A percentile compares a stretch with the other conserved stretches of the same genome.
phyloP scores from a whole-genome alignment of 2,888 invertebrate species.

The Brachynemurus nebulosus region DNA sequence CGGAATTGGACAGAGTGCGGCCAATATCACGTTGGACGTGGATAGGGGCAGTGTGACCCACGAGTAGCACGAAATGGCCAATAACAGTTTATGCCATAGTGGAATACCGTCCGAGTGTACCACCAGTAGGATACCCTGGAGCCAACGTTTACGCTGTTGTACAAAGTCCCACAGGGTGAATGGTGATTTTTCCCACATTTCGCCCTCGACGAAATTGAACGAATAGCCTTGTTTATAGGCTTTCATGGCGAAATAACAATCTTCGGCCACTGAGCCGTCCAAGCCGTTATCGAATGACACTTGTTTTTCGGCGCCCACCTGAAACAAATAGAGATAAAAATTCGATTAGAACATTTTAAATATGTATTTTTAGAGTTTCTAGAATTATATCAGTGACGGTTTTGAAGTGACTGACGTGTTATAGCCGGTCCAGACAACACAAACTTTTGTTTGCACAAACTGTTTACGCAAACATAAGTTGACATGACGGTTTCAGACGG shows the following conservation, averaged over 20 bases:
- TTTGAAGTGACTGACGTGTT: no score
- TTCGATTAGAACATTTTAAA: not conserved
- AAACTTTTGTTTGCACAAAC: no score
- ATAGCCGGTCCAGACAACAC: no score
- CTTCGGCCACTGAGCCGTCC: slow-evolving; percentile 96
- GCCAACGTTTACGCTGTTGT: slow-evolving; percentile 92
- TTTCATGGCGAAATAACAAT: slow-evolving; percentile 94
- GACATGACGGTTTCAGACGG: no score
- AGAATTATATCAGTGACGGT: no score
- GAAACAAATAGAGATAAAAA: slow-evolving; percentile 25
- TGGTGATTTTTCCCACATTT: slow-evolving; percentile 98
- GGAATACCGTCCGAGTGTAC: slow-evolving; percentile 79
- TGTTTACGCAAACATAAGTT: no score
- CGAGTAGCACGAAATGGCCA: slow-evolving; percentile 83
- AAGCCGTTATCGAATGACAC: slow-evolving; percentile 94
- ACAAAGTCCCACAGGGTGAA: slow-evolving; percentile 91
- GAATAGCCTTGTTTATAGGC: slow-evolving; percentile 81
- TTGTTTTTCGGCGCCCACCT: slow-evolving; percentile 79
- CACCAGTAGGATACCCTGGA: slow-evolving; percentile 80
- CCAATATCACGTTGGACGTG: slow-evolving; percentile 77
- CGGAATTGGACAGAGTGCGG: slow-evolving; percentile 73
- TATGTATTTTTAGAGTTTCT: not conserved
- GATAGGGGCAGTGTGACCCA: slow-evolving; percentile 93
- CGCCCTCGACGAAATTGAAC: slow-evolving; percentile 93
- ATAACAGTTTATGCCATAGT: slow-evolving; percentile 58